Base-by-base conservation (phyloP, 2,888 invertebrate species). In the Drosophila villosipedis region DNA sequence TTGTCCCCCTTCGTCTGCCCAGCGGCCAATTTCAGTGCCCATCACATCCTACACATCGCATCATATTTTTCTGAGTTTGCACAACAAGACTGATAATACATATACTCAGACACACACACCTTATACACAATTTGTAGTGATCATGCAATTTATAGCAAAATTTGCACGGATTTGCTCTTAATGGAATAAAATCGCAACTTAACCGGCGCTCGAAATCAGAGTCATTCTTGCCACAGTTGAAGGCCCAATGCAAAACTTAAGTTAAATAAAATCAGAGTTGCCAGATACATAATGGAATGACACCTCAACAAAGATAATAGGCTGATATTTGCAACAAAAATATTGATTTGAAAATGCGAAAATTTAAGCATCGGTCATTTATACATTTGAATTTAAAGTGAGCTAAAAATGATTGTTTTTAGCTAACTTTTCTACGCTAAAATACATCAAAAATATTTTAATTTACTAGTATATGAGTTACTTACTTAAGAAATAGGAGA, bases 41-140 rank as follows among this genome's bases (percentile, higher is more conserved):
- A 10, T 22, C 58, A 25, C 25, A 28, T 37, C 39, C 59, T 10
- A 22, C 30, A 28, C 43, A n/a, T 5, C 28, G 4, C 22, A 16
- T 16, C 72, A 57, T 67, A 64, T 60, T 71, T 77, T 55, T 50
- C 22, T 57, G 35, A 52, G 55, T 43, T 50, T 53, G 49, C 58
- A 52, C 62, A 58, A 28, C 3, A 59, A 43, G 59, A 60, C 69
- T 69, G 55, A 60, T 64, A 58, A 47, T 33, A 66, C 37, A 65
- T 37, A 61, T 9, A 9, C 30, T n/a, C 25, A 60, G 52, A 19
- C 35, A 47, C 22, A 22, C 62, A 28, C 66, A 58, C 58, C 67
- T 78, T 76, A 68, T 73, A 68, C 75, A 64, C 68, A 78, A 78
- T 75, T 75, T 82, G 64, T 57, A 53, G 57, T 59, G 52, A 28